A percentile compares a stretch with the other conserved stretches of the same genome.
phyloP scores from a whole-genome alignment of 2,113 vertebrate species.

The Anhinga rufa region DNA sequence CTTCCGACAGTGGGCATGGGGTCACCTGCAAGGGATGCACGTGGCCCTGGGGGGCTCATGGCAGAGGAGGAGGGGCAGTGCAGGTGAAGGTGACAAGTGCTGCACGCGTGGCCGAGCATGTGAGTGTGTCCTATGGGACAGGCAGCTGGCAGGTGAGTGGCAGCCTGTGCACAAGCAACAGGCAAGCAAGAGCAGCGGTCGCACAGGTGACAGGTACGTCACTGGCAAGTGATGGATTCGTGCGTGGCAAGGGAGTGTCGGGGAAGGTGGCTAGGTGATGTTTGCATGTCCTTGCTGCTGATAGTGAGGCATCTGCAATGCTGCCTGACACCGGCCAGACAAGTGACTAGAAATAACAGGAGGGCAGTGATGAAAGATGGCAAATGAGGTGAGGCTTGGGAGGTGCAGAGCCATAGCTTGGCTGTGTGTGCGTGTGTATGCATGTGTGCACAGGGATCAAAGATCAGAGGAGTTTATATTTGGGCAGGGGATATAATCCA shows the following conservation, averaged over 20 bases:
- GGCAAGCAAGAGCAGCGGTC: neutral
- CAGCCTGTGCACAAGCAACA: neutral
- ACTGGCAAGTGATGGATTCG: neutral
- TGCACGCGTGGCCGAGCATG: fast-evolving
- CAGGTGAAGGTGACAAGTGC: neutral
- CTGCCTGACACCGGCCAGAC: neutral
- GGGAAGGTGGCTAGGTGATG: neutral
- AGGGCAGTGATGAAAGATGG: neutral
- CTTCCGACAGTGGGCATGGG: fast-evolving
- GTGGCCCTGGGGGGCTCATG: neutral
- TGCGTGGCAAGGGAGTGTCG: neutral
- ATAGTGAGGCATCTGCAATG: neutral
- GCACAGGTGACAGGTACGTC: fast-evolving
- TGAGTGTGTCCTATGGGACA: neutral
- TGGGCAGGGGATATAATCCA: conserved; percentile 40
- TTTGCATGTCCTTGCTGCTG: neutral
- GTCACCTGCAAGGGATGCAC: neutral
- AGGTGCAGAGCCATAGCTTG: neutral
- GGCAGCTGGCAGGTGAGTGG: neutral
- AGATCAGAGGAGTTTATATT: conserved; percentile 49
- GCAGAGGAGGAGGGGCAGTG: neutral
- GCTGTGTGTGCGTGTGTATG: neutral
- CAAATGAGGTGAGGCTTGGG: neutral
- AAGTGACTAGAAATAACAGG: neutral
- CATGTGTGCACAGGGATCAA: neutral